A percentile compares a stretch with the other conserved stretches of the same genome.
These are phyloP conservation scores for Muscicapa comitata DNA, from an alignment of 2,797 vertebrate genomes.

Conservation along the genomic window DNA sequence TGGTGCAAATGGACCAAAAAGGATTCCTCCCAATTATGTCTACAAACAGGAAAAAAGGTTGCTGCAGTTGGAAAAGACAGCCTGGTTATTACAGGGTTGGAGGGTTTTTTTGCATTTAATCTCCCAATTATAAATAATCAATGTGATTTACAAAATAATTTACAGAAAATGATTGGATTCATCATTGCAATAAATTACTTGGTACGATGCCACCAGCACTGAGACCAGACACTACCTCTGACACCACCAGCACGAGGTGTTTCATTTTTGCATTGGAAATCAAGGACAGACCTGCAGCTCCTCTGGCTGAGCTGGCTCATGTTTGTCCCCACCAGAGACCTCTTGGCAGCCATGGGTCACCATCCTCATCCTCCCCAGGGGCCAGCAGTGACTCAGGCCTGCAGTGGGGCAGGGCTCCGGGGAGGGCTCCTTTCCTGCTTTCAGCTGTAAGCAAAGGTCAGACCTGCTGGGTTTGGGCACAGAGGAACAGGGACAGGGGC, in stretches of 20 bases:
- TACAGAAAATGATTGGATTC: conserved; percentile 51
- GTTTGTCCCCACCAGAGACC: neutral
- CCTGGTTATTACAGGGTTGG: neutral
- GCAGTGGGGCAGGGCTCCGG: neutral
- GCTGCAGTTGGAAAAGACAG: conserved; percentile 36
- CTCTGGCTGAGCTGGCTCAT: neutral
- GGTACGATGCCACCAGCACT: neutral
- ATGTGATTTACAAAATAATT: conserved; percentile 71
- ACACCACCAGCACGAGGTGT: neutral
- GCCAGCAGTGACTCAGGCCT: neutral
- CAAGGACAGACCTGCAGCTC: neutral
- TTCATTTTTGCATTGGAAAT: neutral
- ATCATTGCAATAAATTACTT: conserved; percentile 67
- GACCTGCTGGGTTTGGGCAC: neutral
- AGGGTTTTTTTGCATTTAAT: conserved; percentile 39
- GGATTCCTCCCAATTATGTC: conserved; percentile 15
- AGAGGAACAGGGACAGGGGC: neutral
- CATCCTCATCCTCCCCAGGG: neutral
- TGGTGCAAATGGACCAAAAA: conserved; percentile 19
- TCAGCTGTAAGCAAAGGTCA: conserved; percentile 1
- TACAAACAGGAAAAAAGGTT: neutral
- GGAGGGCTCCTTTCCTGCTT: neutral
- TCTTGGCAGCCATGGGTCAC: neutral
- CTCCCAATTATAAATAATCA: conserved; percentile 62
- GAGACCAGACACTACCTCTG: neutral